These are phyloP conservation scores for Idaea dimidiata DNA, from an alignment of 2,888 invertebrate species.

Conservation along the genomic window DNA sequence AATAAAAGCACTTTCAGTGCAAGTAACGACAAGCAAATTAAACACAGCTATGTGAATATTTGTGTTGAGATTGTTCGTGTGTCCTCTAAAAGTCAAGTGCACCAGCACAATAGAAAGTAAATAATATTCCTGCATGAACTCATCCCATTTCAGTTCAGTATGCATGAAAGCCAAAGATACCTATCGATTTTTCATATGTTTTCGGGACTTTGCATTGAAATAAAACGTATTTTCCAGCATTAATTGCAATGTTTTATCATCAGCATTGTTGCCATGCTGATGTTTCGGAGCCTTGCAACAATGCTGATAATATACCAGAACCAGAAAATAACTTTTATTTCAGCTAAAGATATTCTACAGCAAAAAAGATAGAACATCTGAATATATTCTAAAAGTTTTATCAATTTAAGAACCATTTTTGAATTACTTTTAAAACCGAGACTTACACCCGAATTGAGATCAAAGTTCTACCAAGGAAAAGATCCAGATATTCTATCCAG, in stretches of 20 bases:
- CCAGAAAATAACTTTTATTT: no score
- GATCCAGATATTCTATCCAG: neutral
- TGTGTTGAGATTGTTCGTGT: neutral
- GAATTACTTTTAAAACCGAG: neutral
- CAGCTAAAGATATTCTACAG: constrained; percentile 16
- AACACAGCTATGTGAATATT: constrained; percentile 1
- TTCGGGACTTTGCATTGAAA: no score
- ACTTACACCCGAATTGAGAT: neutral
- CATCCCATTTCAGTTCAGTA: neutral
- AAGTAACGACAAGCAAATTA: constrained; percentile 5
- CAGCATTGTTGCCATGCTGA: no score
- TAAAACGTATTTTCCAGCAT: no score
- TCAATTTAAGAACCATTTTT: neutral
- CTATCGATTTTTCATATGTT: no score
- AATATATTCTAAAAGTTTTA: neutral
- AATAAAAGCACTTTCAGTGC: neutral
- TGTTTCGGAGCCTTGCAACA: no score
- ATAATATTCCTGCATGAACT: neutral
- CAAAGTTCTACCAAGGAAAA: neutral
- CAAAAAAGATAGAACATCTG: neutral
- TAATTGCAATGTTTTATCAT: no score
- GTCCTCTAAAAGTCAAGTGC: constrained; percentile 6
- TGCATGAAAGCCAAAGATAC: no score
- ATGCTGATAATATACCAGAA: no score
- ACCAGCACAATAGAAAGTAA: neutral